Percentiles rank a stretch among this genome's conserved stretches.
Conservation (phyloP, 2,113 vertebrate genomes). For the Phaetusa simplex region DNA sequence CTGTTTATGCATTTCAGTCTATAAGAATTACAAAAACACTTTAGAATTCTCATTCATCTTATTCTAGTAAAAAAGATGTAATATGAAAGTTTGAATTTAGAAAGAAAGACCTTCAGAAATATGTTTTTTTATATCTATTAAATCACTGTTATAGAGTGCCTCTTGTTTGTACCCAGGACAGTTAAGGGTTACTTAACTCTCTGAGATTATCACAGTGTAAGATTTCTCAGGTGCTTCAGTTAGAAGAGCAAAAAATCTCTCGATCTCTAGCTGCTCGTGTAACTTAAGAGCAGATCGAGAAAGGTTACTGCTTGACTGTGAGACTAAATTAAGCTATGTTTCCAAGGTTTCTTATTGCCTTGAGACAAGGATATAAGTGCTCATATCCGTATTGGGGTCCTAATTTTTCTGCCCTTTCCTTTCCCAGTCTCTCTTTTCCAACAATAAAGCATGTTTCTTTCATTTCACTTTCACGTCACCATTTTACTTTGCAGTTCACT, state of each 20-base stretch:
- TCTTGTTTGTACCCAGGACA: neutral
- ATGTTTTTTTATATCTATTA: neutral
- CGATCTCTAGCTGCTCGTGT: neutral
- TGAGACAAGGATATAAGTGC: neutral
- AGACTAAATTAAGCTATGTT: neutral
- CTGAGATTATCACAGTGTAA: neutral
- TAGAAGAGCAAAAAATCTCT: neutral
- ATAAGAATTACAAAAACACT: neutral
- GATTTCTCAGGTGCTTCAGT: neutral
- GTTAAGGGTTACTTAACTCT: neutral
- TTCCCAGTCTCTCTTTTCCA: neutral
- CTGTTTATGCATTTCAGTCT: neutral
- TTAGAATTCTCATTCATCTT: neutral
- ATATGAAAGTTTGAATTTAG: neutral
- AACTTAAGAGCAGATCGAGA: neutral
- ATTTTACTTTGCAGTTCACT: neutral
- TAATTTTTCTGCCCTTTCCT: slow-evolving; percentile 12
- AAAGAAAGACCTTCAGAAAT: neutral
- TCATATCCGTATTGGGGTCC: neutral
- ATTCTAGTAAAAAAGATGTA: neutral
- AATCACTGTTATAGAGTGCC: neutral
- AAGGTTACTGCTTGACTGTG: slow-evolving; percentile 1
- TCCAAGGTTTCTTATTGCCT: neutral
- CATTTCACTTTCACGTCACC: neutral
- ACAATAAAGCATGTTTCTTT: neutral